These are phyloP conservation scores for Oxygymnocypris stewartii DNA, from an alignment of 2,113 vertebrate species.

Conservation along the genomic window DNA sequence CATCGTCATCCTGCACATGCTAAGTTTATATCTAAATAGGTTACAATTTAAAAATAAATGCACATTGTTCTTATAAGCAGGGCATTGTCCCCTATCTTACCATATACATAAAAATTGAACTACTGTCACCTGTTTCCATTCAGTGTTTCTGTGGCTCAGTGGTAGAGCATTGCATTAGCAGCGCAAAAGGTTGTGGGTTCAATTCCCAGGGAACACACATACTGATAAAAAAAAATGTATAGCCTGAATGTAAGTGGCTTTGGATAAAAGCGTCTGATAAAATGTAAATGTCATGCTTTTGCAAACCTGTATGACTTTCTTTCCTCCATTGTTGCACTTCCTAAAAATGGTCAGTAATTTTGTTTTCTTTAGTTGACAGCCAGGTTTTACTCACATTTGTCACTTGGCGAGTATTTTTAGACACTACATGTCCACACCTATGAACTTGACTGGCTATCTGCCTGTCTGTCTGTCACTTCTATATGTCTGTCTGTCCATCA, in stretches of 20 bases:
- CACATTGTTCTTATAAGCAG: not conserved
- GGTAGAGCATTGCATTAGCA: too few species aligned
- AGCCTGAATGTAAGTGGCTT: too few species aligned
- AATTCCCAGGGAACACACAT: too few species aligned
- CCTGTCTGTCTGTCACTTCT: not conserved
- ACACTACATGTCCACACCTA: not conserved
- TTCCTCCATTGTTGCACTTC: not conserved
- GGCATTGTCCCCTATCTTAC: not conserved
- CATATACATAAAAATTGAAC: not conserved
- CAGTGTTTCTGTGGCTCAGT: too few species aligned
- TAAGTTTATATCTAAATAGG: not conserved
- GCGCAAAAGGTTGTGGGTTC: too few species aligned
- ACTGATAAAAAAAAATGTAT: too few species aligned
- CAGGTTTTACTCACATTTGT: not conserved
- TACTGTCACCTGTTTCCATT: not conserved
- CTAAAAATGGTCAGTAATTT: not conserved
- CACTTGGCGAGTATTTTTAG: constrained; percentile 21
- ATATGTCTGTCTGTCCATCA: not conserved
- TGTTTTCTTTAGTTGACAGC: not conserved
- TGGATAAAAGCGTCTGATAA: too few species aligned
- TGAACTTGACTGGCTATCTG: constrained; percentile 1
- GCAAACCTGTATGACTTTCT: not conserved
- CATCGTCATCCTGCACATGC: not conserved
- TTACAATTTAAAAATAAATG: too few species aligned
- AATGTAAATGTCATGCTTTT: not conserved